Percentiles rank a stretch among this genome's conserved stretches.
These are phyloP conservation scores for Campylomormyrus tamandua DNA, from an alignment of 2,113 vertebrate genomes.

Conservation along the genomic window DNA sequence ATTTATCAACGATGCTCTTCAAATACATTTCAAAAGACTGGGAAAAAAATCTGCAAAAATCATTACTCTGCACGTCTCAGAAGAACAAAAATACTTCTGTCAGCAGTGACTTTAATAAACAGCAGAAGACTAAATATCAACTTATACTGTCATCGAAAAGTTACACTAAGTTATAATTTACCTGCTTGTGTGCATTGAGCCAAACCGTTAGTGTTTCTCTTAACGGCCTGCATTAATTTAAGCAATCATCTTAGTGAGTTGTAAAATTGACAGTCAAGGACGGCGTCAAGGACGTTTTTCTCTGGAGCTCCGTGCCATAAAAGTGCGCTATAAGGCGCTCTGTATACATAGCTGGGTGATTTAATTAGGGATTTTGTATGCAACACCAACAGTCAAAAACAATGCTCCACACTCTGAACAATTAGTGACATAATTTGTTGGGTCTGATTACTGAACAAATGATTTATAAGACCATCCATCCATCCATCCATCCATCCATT, in stretches of 20 bases:
- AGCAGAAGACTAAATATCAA: background rate
- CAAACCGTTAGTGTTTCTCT: background rate
- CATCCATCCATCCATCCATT: background rate
- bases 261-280: background rate
- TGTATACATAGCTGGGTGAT: background rate
- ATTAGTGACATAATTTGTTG: background rate
- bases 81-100: background rate
- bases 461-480: background rate
- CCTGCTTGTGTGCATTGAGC: background rate
- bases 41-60: background rate
- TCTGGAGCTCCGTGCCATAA: background rate
- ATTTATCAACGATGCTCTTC: background rate
- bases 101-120: background rate
- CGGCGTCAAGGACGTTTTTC: background rate
- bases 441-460: background rate
- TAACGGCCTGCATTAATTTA: background rate
- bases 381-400: background rate
- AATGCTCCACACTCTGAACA: background rate
- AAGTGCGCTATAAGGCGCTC: background rate
- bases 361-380: background rate
- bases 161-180: background rate
- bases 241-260: background rate
- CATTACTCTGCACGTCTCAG: too few species aligned
- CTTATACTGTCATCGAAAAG: background rate
- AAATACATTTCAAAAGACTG: background rate